Evolutionary conservation across 53 echinoderm and acorn worm genomes (phyloP), one percentile per base, ranked within the genome.

Genomic region (Luidia sarsii): DNA sequence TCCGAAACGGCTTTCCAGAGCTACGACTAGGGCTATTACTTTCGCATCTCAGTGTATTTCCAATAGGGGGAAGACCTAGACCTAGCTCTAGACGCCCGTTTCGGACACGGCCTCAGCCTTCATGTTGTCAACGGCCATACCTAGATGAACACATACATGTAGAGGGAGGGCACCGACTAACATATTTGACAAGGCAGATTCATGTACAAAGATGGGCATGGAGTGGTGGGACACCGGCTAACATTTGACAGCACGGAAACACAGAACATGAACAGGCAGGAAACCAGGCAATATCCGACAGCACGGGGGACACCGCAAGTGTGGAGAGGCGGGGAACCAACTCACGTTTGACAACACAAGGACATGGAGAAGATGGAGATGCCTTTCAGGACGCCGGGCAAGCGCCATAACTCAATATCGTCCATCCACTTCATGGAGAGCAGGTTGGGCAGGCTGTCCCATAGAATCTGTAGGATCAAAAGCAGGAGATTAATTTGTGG

Each of bases 271-370:
- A 11, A 1, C 2, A 56, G 11, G 7, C 56, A 56, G 23, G 23
- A 25, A 23, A 22, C 11, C 10, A 28, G 0, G 2, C 23, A 56
- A 56, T 25, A 10, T 28, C 56, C 10, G 56, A 22, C 14, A 0
- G 7, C 56, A 16, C 28, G 28, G 23, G 28, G 23, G 4, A 2
- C 32, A 33, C n/a, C 16, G 1, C 32, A 34, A 16, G 25, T 7
- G 21, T 59, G 7, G 28, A 68, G 37, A 20, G 50, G 5, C 0
- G 14, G 28, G 10, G 16, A 22, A 4, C n/a, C n/a, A 5, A 95
- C 94, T 94, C 84, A 94, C 97, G 97, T 89, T 80, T 97, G 97
- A 86, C 97, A 97, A 34, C 93, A 91, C 64, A 97, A 83, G 10
- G 97, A 91, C 70, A 94, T 67, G 23, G 97, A 86, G 50, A 94